Evolutionary conservation across 2,797 vertebrate genomes (phyloP), one percentile per base, ranked within the genome.

Genomic region (Sarcoramphus papa): DNA sequence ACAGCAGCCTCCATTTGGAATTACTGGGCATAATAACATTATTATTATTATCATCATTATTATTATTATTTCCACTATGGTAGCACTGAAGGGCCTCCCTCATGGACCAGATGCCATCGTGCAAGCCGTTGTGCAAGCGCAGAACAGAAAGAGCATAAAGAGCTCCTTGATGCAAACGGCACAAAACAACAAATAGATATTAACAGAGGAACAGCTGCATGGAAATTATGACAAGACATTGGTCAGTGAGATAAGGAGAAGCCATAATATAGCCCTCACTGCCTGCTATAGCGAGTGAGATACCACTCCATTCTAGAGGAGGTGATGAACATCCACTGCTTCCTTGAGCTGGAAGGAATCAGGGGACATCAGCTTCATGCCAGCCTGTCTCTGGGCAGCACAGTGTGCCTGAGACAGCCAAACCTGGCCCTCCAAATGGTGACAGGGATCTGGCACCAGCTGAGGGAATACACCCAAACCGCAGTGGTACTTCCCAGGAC

Each of bases 381-480:
- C 45, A 72, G 63, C 19, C 13, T 35, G 19, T 59, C 47, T 76
- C 59, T 60, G 78, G 56, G 28, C 11, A 8, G 25, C 67, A 83
- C 50, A 51, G 1, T 7, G 4, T 20, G 20, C 22, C 76, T 25
- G n/a, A 57, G n/a, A 48, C 4, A 9, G 45, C 37, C 43, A 22
- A 80, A 93, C 28, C 41, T 0, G 0, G 10, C 2, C 2, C 30
- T 85, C 23, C 27, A 72, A 62, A 84, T n/a, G 10, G n/a, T 85
- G 59, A 35, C 41, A 37, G 37, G 68, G 22, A 60, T 50, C 51
- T 30, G 56, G 30, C 50, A 72, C 22, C 40, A 62, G 13, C 45
- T 86, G 53, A 91, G 11, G 35, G 30, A 57, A 50, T 33, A 62
- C 50, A 68, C 7, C 45, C 35, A 65, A 74, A 62, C 7, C 2